Evolutionary conservation across 2,113 vertebrate species (phyloP).

Genomic region (Sus scrofa): T2T-Sscrofa CM000830.6:42734001-42734500

Average conservation of each 20-base stretch:
- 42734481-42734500: conserved; percentile 7
- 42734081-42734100: not conserved
- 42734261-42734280: not conserved
- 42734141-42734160: not conserved
- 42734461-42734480: not conserved
- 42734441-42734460: conserved; percentile 39
- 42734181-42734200: not conserved
- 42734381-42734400: not conserved
- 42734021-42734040: not conserved
- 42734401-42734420: conserved; percentile 9
- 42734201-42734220: conserved; percentile 36
- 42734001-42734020: not conserved
- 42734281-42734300: not conserved
- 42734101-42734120: conserved; percentile 24
- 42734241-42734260: not conserved
- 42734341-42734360: conserved; percentile 29
- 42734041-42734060: not conserved
- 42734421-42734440: not conserved
- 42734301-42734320: not conserved
- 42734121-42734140: conserved; percentile 17
- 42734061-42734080: not conserved
- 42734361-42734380: conserved; percentile 17
- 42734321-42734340: conserved; percentile 34
- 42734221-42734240: conserved; percentile 36
- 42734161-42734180: not conserved